A percentile compares a stretch with the other conserved stretches of the same genome.
These are phyloP conservation scores for Bedellia somnulentella DNA, from an alignment of 2,888 invertebrate genomes.

Conservation along the genomic window DNA sequence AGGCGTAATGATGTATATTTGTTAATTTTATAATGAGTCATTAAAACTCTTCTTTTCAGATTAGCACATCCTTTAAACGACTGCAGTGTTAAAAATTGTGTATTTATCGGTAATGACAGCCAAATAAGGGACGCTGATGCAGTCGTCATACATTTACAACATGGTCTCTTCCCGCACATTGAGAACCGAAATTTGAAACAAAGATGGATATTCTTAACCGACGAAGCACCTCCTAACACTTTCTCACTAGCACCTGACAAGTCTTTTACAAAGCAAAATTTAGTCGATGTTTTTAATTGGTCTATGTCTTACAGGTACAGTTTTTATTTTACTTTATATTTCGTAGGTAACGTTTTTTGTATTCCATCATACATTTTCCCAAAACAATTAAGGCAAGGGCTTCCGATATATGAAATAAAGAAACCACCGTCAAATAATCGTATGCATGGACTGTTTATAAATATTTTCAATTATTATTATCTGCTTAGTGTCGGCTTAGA, in stretches of 20 bases:
- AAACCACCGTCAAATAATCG: no score
- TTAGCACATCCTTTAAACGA: constrained; percentile 53
- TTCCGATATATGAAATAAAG: no score
- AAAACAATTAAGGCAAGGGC: neutral
- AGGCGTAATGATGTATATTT: no score
- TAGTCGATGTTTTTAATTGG: constrained; percentile 70
- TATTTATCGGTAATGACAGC: constrained; percentile 54
- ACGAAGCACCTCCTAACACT: constrained; percentile 66
- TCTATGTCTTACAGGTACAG: constrained; percentile 67
- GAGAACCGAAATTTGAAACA: constrained; percentile 36
- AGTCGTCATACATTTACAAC: constrained; percentile 59
- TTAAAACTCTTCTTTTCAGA: no score
- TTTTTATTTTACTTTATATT: constrained; percentile 7
- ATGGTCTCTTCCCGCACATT: constrained; percentile 19
- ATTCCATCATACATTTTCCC: constrained; percentile 1
- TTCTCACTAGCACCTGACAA: constrained; percentile 37
- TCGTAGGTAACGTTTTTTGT: no score
- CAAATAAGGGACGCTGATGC: constrained; percentile 61
- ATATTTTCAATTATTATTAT: no score
- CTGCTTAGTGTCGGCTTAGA: no score
- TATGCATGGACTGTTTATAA: no score
- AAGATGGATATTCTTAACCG: constrained; percentile 71
- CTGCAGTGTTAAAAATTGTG: constrained; percentile 66
- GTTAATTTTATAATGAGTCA: no score
- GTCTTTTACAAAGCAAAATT: constrained; percentile 29